Base-by-base conservation (phyloP, 2,888 invertebrate species). In the Onchidella celtica region DNA sequence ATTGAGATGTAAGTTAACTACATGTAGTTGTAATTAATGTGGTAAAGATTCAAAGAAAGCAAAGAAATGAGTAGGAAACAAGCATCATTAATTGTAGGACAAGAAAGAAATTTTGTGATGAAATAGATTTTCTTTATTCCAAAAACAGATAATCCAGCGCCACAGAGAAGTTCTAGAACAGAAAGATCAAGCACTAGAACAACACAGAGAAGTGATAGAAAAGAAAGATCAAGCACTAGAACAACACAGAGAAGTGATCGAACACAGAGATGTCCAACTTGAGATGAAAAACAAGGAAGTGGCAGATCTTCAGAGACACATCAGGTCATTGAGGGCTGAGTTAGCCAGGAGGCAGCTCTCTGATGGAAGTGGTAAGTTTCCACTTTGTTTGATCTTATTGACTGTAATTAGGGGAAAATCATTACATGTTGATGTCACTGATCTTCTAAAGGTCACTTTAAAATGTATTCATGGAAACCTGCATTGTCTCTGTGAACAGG, bases 271-370 rank as follows among this genome's bases (percentile, higher is more conserved):
- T 55, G 29, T 47, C 32, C 47, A 55, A 17, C 59, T 79, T 32
- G 79, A 79, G n/a, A 36, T 72, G 32, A 79, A 79, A 36, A 59
- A 70, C 47, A 72, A 40, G 27, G 72, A 79, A 32, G 47, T 79
- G 14, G 69, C 61, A 27, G 79, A 79, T 55, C 65, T 72, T 47
- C 36, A 79, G 40, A 61, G 72, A 32, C 79, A 79, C 72, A 72
- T 79, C 40, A 59, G 59, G 17, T 79, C 79, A 24, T 55, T 79
- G 24, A 79, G 70, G 63, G 79, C 79, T 27, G 65, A 40, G 6
- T 65, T 72, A 2, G 40, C 63, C 4, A 34, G 65, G 40, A 69
- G 69, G 59, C 55, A 66, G 38, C 59, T 27, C 36, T 32, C 57
- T n/a, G 14, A 68, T 38, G 36, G 40, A 36, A 78, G 78, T 78